Base-by-base conservation (phyloP, 2,888 invertebrate species). In the Eristalis pertinax region DNA sequence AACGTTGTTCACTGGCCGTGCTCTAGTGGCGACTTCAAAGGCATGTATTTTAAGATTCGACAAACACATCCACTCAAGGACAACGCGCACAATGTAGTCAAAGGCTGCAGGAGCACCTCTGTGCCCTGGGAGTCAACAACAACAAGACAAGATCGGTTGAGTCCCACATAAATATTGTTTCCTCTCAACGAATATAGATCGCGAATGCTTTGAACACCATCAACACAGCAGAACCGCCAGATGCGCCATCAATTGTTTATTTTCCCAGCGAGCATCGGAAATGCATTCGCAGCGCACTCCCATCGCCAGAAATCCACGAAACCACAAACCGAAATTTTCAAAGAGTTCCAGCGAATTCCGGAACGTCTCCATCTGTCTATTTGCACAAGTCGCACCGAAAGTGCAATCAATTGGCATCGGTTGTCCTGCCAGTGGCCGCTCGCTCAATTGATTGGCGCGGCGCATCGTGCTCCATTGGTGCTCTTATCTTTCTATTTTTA, bases 401-500 rank as follows among this genome's bases (percentile, higher is more conserved):
- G 29, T 63, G 73, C 63, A 72, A 72, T 72, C 41, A 41, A 72
- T 72, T 26, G 24, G n/a, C 41, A 26, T 0, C 60, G 11, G 32
- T 29, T 56, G 56, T 65, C 64, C 74, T 64, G 22, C 56, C 22
- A 8, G 32, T 8, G 32, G 43, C 32, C 2, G 15, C 50, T 19
- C 50, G 50, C 1, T 38, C 62, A 43, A 76, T 50, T 73, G 32
- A 67, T 41, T 32, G 19, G 22, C 24, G 19, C 41, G 19, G 22
- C 24, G 19, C 29, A 22, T n/a, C 19, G 4, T 26, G n/a, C 7
- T 24, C n/a, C 4, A 50, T 50, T 50, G 2, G 29, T 70, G 29
- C 56, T 41, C 64, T 64, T 56, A 63, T 69, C 64, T 60, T 60
- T 60, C 60, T 78, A 72, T 78, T 78, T 78, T 78, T 78, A 77